A percentile compares a stretch with the other conserved stretches of the same genome.
Conservation (phyloP, 2,888 invertebrate genomes). For the Cheilosia pagana region DNA sequence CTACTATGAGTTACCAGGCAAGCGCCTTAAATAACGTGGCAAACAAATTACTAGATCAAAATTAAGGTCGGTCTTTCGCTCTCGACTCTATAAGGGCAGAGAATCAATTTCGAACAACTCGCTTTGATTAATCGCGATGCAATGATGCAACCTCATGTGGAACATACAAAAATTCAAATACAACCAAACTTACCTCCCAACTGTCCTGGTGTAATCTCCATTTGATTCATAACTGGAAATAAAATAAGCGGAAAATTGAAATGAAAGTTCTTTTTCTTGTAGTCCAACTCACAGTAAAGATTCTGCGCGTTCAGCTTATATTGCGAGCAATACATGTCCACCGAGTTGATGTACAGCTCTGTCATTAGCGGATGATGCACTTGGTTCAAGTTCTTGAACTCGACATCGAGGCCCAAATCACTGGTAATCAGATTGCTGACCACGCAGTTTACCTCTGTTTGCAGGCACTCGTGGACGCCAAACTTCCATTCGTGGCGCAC, state of each 20-base stretch:
- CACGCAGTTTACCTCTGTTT: slow-evolving; percentile 84
- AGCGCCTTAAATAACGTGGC: too few relatives aligned
- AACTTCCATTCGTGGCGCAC: slow-evolving; percentile 88
- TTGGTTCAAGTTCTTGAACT: slow-evolving; percentile 88
- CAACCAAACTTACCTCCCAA: slow-evolving; percentile 77
- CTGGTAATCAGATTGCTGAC: slow-evolving; percentile 85
- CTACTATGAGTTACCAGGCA: too few relatives aligned
- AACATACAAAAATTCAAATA: neutral
- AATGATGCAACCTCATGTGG: too few relatives aligned
- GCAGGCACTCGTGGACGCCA: slow-evolving; percentile 86
- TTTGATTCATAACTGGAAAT: slow-evolving; percentile 80
- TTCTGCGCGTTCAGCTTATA: slow-evolving; percentile 79
- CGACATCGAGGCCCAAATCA: slow-evolving; percentile 87
- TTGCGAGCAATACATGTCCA: slow-evolving; percentile 81
- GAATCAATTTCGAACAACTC: too few relatives aligned
- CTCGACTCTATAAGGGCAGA: too few relatives aligned
- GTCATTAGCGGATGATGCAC: slow-evolving; percentile 84
- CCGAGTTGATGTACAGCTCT: slow-evolving; percentile 80
- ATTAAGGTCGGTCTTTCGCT: too few relatives aligned
- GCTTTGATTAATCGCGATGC: too few relatives aligned
- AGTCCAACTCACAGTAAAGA: slow-evolving; percentile 79
- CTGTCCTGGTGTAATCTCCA: slow-evolving; percentile 80
- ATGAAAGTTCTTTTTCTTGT: slow-evolving; percentile 18
- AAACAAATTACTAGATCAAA: too few relatives aligned
- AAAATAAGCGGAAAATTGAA: neutral